Evolutionary conservation across 2,888 invertebrate genomes (phyloP).

Genomic region (Leucophora obtusa): DNA sequence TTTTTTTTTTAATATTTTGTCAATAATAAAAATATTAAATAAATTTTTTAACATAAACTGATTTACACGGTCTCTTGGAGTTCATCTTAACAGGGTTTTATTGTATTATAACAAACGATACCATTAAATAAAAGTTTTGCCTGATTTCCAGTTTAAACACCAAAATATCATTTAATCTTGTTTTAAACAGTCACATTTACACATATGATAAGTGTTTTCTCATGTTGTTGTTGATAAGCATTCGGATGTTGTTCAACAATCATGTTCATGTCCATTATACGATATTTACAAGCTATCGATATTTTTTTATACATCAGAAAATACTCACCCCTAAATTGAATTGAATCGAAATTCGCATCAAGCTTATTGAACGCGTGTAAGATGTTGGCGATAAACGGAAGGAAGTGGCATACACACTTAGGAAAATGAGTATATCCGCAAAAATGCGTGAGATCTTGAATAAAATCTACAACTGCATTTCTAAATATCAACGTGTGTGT

Average conservation of each 20-base stretch:
- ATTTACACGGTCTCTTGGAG: too few relatives aligned
- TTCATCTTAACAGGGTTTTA: too few relatives aligned
- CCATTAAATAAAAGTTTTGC: constrained; percentile 17
- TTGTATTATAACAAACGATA: too few relatives aligned
- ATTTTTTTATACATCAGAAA: constrained; percentile 18
- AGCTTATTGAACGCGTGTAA: constrained; percentile 39
- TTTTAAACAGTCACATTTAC: constrained; percentile 4
- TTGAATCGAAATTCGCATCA: constrained; percentile 9
- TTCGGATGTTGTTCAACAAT: constrained; percentile 5
- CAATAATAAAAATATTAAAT: too few relatives aligned
- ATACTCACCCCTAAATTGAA: constrained; percentile 35
- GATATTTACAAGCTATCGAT: constrained; percentile 28
- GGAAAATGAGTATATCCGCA: constrained; percentile 5
- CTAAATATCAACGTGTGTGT: neutral
- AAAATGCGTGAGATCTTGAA: constrained; percentile 38
- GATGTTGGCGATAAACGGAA: constrained; percentile 51
- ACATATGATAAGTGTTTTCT: constrained; percentile 50
- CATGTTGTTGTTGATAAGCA: constrained; percentile 46
- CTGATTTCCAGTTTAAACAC: constrained; percentile 4
- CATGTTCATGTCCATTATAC: constrained; percentile 2
- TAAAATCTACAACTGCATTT: constrained; percentile 27
- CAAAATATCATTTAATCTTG: constrained; percentile 16
- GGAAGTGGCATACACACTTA: constrained; percentile 33
- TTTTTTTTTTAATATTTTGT: too few relatives aligned
- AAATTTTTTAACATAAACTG: too few relatives aligned